Evolutionary conservation across 2,888 invertebrate genomes (phyloP).

Genomic region (Lycia hirtaria): DNA sequence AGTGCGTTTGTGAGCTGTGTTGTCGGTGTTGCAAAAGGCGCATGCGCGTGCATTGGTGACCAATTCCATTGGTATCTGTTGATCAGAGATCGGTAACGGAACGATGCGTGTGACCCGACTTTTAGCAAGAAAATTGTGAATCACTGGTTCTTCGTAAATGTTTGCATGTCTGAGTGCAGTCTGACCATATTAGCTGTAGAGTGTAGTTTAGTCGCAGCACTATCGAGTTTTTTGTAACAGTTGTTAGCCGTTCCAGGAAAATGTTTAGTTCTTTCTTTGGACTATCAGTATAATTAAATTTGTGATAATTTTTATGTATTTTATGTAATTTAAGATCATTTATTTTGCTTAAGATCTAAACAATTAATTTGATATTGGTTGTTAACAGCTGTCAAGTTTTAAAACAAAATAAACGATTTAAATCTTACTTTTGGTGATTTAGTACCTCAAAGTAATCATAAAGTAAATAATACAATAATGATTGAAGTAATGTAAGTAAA

Average conservation of each 20-base stretch:
- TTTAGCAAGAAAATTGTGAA: constrained; percentile 47
- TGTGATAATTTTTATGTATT: too few relatives aligned
- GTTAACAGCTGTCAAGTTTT: too few relatives aligned
- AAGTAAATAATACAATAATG: too few relatives aligned
- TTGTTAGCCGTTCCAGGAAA: background rate
- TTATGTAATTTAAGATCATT: too few relatives aligned
- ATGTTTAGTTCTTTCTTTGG: background rate
- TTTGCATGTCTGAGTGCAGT: constrained; percentile 8
- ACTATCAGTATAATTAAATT: background rate
- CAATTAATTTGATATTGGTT: too few relatives aligned
- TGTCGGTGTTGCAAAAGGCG: constrained; percentile 56
- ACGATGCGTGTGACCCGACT: constrained; percentile 57
- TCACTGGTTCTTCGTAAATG: constrained; percentile 32
- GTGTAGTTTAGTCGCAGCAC: too few relatives aligned
- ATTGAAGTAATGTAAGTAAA: too few relatives aligned
- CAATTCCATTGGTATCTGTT: constrained; percentile 45
- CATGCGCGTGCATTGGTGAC: constrained; percentile 63
- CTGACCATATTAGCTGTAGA: background rate
- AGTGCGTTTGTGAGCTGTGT: constrained; percentile 21
- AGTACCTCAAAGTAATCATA: too few relatives aligned
- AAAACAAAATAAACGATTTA: too few relatives aligned
- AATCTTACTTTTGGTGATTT: too few relatives aligned
- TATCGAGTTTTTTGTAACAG: too few relatives aligned
- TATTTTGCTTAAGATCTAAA: too few relatives aligned
- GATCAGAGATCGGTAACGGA: constrained; percentile 70